A percentile compares a stretch with the other conserved stretches of the same genome.
phyloP scores from a whole-genome alignment of 53 echinoderm and acorn worm genomes.

The Temnopleurus reevesii region DNA sequence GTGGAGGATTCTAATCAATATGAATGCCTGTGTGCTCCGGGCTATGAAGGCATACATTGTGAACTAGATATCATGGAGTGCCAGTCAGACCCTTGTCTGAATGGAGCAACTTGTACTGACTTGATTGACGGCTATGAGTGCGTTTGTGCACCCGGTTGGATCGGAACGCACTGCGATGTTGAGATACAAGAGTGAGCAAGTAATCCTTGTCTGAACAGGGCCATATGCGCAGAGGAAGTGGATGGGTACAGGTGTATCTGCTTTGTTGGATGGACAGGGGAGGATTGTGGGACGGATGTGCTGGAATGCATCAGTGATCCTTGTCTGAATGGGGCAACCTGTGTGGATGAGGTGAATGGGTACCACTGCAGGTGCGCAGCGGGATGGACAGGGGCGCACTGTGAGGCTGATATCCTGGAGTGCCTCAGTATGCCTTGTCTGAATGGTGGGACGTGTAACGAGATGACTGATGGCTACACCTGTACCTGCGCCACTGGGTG shows the following conservation, averaged over 20 bases:
- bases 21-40: slow-evolving; percentile 33
- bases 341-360: not conserved
- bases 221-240: slow-evolving; percentile 28
- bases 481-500: slow-evolving; percentile 26
- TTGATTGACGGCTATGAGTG: slow-evolving; percentile 41
- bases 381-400: not conserved
- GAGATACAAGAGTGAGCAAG: slow-evolving; percentile 28
- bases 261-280: slow-evolving; percentile 59
- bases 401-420: slow-evolving; percentile 20
- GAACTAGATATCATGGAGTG: slow-evolving; percentile 22
- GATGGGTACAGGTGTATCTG: slow-evolving; percentile 60
- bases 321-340: slow-evolving; percentile 39
- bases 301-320: not conserved
- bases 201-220: slow-evolving; percentile 62
- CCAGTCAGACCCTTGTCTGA: slow-evolving; percentile 46
- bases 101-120: slow-evolving; percentile 62
- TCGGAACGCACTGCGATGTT: slow-evolving; percentile 48
- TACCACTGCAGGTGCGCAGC: not conserved
- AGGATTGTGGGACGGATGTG: not conserved
- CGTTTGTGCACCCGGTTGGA: slow-evolving; percentile 47
- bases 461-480: not conserved
- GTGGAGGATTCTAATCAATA: slow-evolving; percentile 24
- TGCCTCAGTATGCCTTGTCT: slow-evolving; percentile 19
- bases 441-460: slow-evolving; percentile 23
- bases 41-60: slow-evolving; percentile 34